Conservation (phyloP, 2,797 vertebrate species). For the Lepilemur septentrionalis region DNA sequence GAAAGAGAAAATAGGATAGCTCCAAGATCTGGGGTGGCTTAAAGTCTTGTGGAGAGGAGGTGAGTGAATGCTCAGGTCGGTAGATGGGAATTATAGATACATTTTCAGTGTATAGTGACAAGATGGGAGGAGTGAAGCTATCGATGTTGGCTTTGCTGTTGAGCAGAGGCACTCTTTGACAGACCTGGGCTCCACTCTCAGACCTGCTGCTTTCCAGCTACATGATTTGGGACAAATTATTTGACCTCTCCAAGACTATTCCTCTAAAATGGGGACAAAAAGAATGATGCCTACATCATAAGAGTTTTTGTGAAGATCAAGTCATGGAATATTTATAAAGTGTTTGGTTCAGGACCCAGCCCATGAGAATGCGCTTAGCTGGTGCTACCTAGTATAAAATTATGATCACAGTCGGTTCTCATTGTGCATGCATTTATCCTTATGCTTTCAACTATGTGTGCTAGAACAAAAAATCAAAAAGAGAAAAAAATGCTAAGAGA, state of each 20-base stretch:
- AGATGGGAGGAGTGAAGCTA: not conserved
- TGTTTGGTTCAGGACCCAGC: not conserved
- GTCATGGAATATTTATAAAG: not conserved
- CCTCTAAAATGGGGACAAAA: not conserved
- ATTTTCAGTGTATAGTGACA: not conserved
- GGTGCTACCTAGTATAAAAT: not conserved
- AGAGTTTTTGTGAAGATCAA: not conserved
- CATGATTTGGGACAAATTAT: not conserved
- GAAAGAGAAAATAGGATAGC: not conserved
- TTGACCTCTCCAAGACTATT: not conserved
- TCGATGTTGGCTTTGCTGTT: not conserved
- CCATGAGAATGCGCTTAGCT: not conserved
- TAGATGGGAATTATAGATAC: not conserved
- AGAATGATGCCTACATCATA: not conserved
- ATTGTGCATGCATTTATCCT: not conserved
- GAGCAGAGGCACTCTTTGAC: not conserved
- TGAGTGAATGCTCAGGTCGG: not conserved
- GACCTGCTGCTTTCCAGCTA: not conserved
- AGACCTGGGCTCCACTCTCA: not conserved
- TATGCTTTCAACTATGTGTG: not conserved
- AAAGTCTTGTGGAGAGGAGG: not conserved
- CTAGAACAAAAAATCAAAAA: not conserved
- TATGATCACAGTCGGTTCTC: not conserved
- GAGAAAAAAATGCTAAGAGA: not conserved
- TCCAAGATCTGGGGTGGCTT: slow-evolving; percentile 17